These are phyloP conservation scores for Iguana delicatissima DNA, from an alignment of 2,797 vertebrate species.

Conservation along the genomic window DNA sequence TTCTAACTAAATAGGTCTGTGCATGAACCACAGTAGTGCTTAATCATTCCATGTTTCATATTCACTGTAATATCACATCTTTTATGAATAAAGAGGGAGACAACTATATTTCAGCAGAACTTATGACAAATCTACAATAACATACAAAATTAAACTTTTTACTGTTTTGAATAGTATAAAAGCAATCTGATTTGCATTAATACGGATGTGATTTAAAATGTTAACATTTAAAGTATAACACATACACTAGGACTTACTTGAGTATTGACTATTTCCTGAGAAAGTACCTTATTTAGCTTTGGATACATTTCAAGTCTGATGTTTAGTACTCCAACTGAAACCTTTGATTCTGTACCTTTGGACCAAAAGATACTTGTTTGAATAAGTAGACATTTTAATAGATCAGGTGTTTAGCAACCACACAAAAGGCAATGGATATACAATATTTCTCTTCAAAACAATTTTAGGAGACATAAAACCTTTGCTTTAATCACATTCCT, in stretches of 20 bases:
- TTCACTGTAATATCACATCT: background rate
- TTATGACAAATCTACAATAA: background rate
- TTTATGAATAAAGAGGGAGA: background rate
- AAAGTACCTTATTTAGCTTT: constrained; percentile 85
- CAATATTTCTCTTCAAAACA: background rate
- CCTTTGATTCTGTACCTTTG: constrained; percentile 89
- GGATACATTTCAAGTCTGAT: constrained; percentile 94
- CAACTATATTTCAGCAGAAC: background rate
- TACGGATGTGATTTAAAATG: background rate
- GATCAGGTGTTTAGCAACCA: constrained; percentile 10
- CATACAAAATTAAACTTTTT: background rate
- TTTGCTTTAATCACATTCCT: background rate
- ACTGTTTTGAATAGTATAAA: background rate
- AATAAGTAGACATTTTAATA: constrained; percentile 52
- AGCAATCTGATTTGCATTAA: background rate
- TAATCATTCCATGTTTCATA: background rate
- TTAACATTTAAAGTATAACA: background rate
- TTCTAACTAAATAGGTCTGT: background rate
- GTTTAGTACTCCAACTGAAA: constrained; percentile 93
- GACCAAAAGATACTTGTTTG: constrained; percentile 57
- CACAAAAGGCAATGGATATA: background rate
- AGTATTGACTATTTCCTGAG: constrained; percentile 88
- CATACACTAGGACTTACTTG: constrained; percentile 83
- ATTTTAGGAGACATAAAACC: background rate
- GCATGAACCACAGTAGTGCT: background rate